These are phyloP conservation scores for Homarus gammarus DNA, from an alignment of 2,888 invertebrate genomes.

Conservation along the genomic window DNA sequence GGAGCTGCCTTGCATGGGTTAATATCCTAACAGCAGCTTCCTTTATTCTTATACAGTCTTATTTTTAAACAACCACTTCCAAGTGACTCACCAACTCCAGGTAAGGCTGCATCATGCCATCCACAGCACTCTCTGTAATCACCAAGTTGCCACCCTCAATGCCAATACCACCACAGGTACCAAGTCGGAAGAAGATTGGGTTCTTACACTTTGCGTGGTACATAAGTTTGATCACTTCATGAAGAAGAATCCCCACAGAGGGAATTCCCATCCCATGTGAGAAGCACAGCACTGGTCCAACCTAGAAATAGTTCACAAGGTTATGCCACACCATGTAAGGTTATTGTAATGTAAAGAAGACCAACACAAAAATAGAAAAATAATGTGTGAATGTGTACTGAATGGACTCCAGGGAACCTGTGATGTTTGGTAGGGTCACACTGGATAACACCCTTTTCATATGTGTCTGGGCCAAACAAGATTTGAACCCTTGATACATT, in stretches of 20 bases:
- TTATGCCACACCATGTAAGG: too few relatives aligned
- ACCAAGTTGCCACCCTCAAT: conserved; percentile 95
- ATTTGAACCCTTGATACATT: too few relatives aligned
- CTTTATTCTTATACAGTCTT: too few relatives aligned
- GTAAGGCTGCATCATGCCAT: conserved; percentile 89
- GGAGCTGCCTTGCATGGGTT: too few relatives aligned
- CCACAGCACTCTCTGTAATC: conserved; percentile 94
- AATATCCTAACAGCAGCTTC: too few relatives aligned
- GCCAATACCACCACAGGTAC: conserved; percentile 96
- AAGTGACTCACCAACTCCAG: conserved; percentile 87
- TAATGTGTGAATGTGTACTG: too few relatives aligned
- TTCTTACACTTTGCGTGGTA: conserved; percentile 92
- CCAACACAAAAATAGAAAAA: too few relatives aligned
- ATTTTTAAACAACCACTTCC: too few relatives aligned
- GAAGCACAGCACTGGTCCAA: conserved; percentile 95
- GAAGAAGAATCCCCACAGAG: conserved; percentile 95
- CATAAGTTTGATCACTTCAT: conserved; percentile 98
- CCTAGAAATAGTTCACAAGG: conserved; percentile 81
- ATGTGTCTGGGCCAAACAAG: too few relatives aligned
- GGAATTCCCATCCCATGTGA: conserved; percentile 99
- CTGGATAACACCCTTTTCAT: too few relatives aligned
- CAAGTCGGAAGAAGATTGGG: conserved; percentile 95
- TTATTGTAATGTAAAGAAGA: conserved; percentile 80
- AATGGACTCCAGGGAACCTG: too few relatives aligned
- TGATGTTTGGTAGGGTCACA: too few relatives aligned